Evolutionary conservation across 1,140 invertebrate species (phyloP).

Genomic region (Drosophila simulans): DNA sequence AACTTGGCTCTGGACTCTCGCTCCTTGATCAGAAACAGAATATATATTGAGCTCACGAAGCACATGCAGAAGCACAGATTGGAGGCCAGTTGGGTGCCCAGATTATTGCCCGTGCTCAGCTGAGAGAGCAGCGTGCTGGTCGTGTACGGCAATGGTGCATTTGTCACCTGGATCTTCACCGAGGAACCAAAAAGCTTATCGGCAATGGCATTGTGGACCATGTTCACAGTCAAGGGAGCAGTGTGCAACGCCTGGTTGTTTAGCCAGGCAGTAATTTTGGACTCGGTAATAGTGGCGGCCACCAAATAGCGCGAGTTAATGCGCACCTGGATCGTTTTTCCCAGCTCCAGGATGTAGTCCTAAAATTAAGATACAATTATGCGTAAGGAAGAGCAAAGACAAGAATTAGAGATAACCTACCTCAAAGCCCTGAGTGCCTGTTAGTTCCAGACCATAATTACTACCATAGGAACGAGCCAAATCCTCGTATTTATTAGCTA

Average conservation of each 20-base stretch:
- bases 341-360: conserved; percentile 55
- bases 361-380: background rate
- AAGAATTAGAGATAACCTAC: background rate
- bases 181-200: conserved; percentile 37
- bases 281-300: conserved; percentile 81
- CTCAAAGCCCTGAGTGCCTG: conserved; percentile 4
- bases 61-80: conserved; percentile 89
- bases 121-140: conserved; percentile 69
- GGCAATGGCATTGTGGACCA: conserved; percentile 88
- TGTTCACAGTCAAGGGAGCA: conserved; percentile 87
- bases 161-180: conserved; percentile 86
- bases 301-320: conserved; percentile 68
- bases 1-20: conserved; percentile 86
- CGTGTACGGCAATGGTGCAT: conserved; percentile 88
- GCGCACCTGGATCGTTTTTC: conserved; percentile 53
- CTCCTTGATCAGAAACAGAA: conserved; percentile 88
- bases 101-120: conserved; percentile 85
- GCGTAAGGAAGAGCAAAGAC: too few relatives aligned
- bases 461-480: conserved; percentile 48
- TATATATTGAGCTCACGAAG: conserved; percentile 90
- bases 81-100: conserved; percentile 88
- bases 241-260: conserved; percentile 90
- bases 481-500: conserved; percentile 50
- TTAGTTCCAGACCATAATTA: conserved; percentile 29
- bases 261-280: conserved; percentile 86